Evolutionary conservation across 2,888 invertebrate species (phyloP).

Genomic region (Mythimna loreyi): DNA sequence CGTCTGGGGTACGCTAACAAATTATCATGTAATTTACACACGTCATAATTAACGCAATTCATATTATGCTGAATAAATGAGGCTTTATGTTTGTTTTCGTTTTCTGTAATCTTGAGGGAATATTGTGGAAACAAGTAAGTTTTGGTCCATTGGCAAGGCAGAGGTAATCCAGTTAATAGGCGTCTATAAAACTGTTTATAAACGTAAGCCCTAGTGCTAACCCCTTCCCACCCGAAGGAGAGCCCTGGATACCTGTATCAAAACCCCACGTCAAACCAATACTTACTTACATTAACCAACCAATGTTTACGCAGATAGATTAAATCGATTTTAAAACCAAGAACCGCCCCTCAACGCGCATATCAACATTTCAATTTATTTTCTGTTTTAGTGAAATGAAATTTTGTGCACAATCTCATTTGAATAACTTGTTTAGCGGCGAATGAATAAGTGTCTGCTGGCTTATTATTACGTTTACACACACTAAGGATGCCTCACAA

Average conservation of each 20-base stretch:
- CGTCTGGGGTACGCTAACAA: slow-evolving; percentile 37
- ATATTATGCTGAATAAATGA: slow-evolving; percentile 40
- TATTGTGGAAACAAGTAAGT: slow-evolving; percentile 3
- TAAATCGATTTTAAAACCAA: slow-evolving; percentile 33
- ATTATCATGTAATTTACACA: slow-evolving; percentile 52
- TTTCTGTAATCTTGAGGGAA: slow-evolving; percentile 1
- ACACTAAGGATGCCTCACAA: slow-evolving; percentile 31
- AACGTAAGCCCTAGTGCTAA: slow-evolving; percentile 29
- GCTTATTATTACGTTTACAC: slow-evolving; percentile 55
- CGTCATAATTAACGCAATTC: slow-evolving; percentile 42
- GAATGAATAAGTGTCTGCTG: slow-evolving; percentile 62
- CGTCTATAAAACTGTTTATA: slow-evolving; percentile 41
- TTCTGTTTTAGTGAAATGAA: slow-evolving; percentile 60
- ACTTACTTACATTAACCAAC: slow-evolving; percentile 30
- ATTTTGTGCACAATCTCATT: slow-evolving; percentile 65
- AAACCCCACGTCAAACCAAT: slow-evolving; percentile 16
- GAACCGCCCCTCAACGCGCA: slow-evolving; percentile 51
- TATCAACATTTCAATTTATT: slow-evolving; percentile 69
- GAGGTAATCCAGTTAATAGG: slow-evolving; percentile 40
- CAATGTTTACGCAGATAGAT: slow-evolving; percentile 30
- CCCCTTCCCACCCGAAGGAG: slow-evolving; percentile 9
- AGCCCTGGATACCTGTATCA: slow-evolving; percentile 9
- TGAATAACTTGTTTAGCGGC: slow-evolving; percentile 66
- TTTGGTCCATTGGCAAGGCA: slow-evolving; percentile 29
- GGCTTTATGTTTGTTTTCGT: slow-evolving; percentile 7